These are phyloP conservation scores for Apamea epomidion DNA, from an alignment of 2,888 invertebrate species.

Conservation along the genomic window DNA sequence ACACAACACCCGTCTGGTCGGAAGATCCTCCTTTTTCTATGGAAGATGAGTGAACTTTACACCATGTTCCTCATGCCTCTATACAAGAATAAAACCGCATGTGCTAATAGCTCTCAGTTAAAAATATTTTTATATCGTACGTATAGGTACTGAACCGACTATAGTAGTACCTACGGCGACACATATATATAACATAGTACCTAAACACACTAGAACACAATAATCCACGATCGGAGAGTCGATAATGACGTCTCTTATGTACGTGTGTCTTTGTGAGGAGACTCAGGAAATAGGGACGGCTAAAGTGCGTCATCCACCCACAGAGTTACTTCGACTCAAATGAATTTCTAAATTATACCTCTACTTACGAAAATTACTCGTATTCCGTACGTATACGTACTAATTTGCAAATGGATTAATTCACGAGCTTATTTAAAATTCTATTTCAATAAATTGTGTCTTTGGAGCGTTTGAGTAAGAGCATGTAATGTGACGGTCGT, in stretches of 20 bases:
- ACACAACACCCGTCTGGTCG: too few relatives aligned
- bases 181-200: conserved; percentile 55
- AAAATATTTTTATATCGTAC: neutral
- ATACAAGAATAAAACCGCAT: neutral
- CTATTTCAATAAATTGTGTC: conserved; percentile 39
- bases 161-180: neutral
- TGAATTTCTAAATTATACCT: conserved; percentile 32
- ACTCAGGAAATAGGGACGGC: conserved; percentile 65
- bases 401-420: conserved; percentile 59
- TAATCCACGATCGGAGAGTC: conserved; percentile 77
- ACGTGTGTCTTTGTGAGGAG: conserved; percentile 78
- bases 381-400: conserved; percentile 17
- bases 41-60: too few relatives aligned
- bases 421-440: conserved; percentile 51
- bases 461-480: conserved; percentile 26
- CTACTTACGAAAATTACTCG: conserved; percentile 48
- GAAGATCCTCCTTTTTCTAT: too few relatives aligned
- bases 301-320: conserved; percentile 65
- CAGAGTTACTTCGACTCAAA: conserved; percentile 37
- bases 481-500: conserved; percentile 52
- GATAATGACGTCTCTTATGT: conserved; percentile 79
- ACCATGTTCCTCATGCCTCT: too few relatives aligned
- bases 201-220: conserved; percentile 75
- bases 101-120: too few relatives aligned
- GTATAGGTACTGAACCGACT: neutral